Evolutionary conservation across 1,140 invertebrate genomes (phyloP), one percentile per base, ranked within the genome.

Genomic region (Oedothorax gibbosus): DNA sequence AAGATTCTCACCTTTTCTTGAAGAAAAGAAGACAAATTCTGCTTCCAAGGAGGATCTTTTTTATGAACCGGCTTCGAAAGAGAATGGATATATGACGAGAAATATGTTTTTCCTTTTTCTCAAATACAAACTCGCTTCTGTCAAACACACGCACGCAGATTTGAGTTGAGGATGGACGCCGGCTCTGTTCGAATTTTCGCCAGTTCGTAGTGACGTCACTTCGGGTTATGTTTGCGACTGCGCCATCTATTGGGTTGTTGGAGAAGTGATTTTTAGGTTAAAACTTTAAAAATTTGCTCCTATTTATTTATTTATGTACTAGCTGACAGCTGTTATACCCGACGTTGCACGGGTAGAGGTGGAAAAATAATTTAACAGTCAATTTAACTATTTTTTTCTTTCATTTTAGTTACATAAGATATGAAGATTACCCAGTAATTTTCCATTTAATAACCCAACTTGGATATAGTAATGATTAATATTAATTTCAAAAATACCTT

Each of bases 141-240:
- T 60, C 53, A 10, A 14, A 21, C 54, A 56, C 12, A 75, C 72
- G 18, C 18, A 72, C n/a, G 71, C 51, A 73, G 50, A 50, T 11
- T 71, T 10, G 72, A 75, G 21, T 20, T 12, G 64, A 20, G 12
- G 15, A 75, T 50, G 72, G 72, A 75, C 72, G 72, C 72, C 53
- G 72, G 72, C 53, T 56, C 71, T 20, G 53, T 56, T 57, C 56
- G 18, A 56, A 35, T 14, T 15, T 62, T 75, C 72, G 72, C 53
- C 72, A 75, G 49, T 21, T 49, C 12, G n/a, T 0, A 2, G 21
- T 75, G 72, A 75, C 72, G 72, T 75, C 72, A 75, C 18, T 0
- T 14, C 0, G n/a, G 54, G 57, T 12, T n/a, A 35, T 5, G 7
- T 57, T 14, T 4, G 4, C 14, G 14, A 18, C 60, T 51, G 72